These are phyloP conservation scores for Tychaedon coryphoeus DNA, from an alignment of 2,113 vertebrate genomes.

Conservation along the genomic window DNA sequence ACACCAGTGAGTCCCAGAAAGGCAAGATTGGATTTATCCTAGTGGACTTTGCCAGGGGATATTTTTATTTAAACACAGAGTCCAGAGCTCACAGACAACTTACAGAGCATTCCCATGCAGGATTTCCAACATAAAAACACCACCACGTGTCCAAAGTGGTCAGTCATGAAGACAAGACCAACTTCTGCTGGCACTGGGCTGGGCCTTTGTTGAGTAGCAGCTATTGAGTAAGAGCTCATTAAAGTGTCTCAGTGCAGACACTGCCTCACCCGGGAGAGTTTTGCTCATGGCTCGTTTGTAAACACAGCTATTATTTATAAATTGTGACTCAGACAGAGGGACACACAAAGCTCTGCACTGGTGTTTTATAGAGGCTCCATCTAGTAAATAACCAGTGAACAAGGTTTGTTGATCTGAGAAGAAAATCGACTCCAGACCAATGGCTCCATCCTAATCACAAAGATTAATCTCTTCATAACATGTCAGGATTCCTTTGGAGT, in stretches of 20 bases:
- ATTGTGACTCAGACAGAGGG: background rate
- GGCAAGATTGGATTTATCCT: background rate
- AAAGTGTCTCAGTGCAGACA: background rate
- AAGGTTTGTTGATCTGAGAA: background rate
- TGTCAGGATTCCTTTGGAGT: background rate
- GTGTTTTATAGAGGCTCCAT: background rate
- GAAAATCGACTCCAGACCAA: background rate
- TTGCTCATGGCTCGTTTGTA: background rate
- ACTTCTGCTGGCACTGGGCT: background rate
- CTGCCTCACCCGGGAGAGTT: background rate
- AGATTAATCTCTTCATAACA: background rate
- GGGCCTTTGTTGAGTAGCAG: background rate
- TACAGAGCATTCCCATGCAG: background rate
- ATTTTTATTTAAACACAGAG: rapidly evolving
- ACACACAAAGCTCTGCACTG: background rate
- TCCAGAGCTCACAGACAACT: background rate
- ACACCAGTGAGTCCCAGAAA: background rate
- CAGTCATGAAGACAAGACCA: background rate
- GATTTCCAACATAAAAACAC: background rate
- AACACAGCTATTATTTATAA: conserved; percentile 35
- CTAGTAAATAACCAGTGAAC: background rate
- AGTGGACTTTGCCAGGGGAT: background rate
- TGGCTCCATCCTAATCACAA: background rate
- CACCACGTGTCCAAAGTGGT: background rate
- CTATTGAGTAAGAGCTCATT: conserved; percentile 1